A percentile compares a stretch with the other conserved stretches of the same genome.
Conservation (phyloP, 1,140 invertebrate species). For the Fopius arisanus region DNA sequence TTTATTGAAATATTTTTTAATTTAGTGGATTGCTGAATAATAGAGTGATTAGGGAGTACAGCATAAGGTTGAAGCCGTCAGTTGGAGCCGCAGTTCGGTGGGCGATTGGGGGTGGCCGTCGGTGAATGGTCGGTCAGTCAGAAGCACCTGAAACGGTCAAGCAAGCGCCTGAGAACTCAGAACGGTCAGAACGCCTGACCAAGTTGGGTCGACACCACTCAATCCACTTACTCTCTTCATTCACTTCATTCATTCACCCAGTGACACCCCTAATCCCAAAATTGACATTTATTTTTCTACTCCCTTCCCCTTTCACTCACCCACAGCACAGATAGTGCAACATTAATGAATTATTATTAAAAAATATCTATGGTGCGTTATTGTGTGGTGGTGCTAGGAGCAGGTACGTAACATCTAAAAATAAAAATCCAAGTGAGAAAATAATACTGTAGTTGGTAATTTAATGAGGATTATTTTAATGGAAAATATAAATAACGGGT, state of each 20-base stretch:
- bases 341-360: background rate
- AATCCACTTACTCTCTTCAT: background rate
- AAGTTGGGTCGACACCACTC: background rate
- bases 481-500: background rate
- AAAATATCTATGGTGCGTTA: background rate
- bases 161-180: conserved; percentile 1
- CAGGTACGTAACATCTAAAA: conserved; percentile 1
- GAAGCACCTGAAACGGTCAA: conserved; percentile 18
- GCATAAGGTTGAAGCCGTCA: background rate
- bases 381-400: background rate
- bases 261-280: background rate
- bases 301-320: background rate
- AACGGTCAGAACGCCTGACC: conserved; percentile 6
- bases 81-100: conserved; percentile 28
- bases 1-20: too few species aligned
- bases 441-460: too few species aligned
- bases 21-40: background rate
- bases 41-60: background rate
- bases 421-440: background rate
- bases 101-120: conserved; percentile 26
- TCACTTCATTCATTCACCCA: background rate
- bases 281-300: background rate
- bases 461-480: background rate
- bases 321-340: background rate
- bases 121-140: conserved; percentile 26